These are phyloP conservation scores for Spodoptera litura DNA, from an alignment of 1,140 invertebrate species.

Conservation along the genomic window DNA sequence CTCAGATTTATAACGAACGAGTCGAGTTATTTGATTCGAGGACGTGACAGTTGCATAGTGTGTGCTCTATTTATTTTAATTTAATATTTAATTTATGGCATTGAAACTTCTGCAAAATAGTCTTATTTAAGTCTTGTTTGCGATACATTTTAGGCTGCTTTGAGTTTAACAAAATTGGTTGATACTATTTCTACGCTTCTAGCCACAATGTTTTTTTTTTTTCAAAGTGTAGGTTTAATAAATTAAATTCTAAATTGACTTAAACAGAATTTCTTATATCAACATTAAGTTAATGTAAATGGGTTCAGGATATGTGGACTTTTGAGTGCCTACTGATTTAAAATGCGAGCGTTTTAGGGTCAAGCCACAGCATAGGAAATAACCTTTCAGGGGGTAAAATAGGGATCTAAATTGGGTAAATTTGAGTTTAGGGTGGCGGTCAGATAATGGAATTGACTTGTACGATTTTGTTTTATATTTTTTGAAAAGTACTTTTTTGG, in stretches of 20 bases:
- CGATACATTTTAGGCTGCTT: too few relatives aligned
- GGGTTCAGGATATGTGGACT: background rate
- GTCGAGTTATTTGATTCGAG: background rate
- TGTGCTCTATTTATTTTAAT: too few relatives aligned
- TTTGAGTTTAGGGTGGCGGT: conserved; percentile 19
- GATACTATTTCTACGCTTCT: too few relatives aligned
- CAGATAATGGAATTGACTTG: conserved; percentile 20
- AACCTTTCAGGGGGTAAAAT: conserved; percentile 1
- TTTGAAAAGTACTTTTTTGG: background rate
- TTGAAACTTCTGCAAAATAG: too few relatives aligned
- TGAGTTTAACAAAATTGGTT: too few relatives aligned
- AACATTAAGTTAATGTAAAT: background rate
- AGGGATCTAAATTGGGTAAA: conserved; percentile 24
- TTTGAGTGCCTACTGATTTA: conserved; percentile 5
- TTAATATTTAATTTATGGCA: too few relatives aligned
- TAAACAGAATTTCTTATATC: background rate
- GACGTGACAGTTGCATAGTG: background rate
- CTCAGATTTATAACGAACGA: background rate
- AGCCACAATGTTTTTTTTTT: too few relatives aligned
- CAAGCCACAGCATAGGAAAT: conserved; percentile 24
- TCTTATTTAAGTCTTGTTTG: too few relatives aligned
- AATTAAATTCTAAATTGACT: too few relatives aligned
- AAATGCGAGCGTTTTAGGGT: conserved; percentile 18
- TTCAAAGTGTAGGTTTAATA: too few relatives aligned
- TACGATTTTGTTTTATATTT: conserved; percentile 10